Conservation (phyloP, 2,113 vertebrate species). For the Neoarius graeffei region DNA sequence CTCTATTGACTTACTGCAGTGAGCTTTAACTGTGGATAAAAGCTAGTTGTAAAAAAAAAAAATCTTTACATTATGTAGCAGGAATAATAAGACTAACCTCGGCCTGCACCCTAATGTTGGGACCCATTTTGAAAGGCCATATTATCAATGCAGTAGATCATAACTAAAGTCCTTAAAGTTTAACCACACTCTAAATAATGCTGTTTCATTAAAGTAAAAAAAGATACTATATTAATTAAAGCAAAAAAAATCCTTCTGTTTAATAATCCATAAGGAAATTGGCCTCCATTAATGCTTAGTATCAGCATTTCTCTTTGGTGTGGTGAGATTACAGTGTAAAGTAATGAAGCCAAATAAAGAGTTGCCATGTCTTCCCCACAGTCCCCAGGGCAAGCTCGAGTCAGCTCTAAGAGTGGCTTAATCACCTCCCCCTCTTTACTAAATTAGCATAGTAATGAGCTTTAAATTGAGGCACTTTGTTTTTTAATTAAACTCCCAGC, state of each 20-base stretch:
- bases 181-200: constrained; percentile 55
- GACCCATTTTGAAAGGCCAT: constrained; percentile 12
- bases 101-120: neutral
- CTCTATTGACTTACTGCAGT: neutral
- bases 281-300: constrained; percentile 68
- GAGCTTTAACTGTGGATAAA: constrained; percentile 2
- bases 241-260: constrained; percentile 57
- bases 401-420: constrained; percentile 93
- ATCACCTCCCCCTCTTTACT: constrained; percentile 93
- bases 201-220: constrained; percentile 54
- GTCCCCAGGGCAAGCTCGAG: constrained; percentile 87
- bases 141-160: constrained; percentile 46
- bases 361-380: constrained; percentile 74
- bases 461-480: constrained; percentile 99
- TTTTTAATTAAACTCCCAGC: constrained; percentile 99
- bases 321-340: constrained; percentile 84
- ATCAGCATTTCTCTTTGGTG: constrained; percentile 82
- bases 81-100: constrained; percentile 7
- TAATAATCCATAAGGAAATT: constrained; percentile 77
- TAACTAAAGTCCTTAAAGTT: constrained; percentile 52
- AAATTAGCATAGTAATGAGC: constrained; percentile 99
- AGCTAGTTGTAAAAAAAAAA: neutral
- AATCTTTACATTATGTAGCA: constrained; percentile 1
- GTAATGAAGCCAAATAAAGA: constrained; percentile 91
- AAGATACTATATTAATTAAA: constrained; percentile 55